Percentiles rank a stretch among this genome's conserved stretches.
phyloP scores from a whole-genome alignment of 2,113 vertebrate species.

The Melanostigma gelatinosum region DNA sequence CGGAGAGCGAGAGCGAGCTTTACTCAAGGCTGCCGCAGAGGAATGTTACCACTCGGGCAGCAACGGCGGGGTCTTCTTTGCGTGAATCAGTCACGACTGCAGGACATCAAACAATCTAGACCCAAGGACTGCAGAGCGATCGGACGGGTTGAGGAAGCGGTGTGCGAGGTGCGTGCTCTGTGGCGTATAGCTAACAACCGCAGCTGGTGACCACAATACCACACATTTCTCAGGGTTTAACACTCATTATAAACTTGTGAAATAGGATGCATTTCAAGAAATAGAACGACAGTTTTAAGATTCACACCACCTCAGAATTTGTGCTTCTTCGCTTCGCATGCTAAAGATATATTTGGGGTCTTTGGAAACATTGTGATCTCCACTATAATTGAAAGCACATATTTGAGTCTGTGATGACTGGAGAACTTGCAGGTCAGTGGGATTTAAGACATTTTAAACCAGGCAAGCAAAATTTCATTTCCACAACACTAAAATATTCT shows the following conservation, averaged over 20 bases:
- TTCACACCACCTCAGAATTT: not conserved
- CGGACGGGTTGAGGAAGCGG: not conserved
- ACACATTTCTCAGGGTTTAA: not conserved
- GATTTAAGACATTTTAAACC: not conserved
- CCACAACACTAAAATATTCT: not conserved
- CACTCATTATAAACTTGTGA: not conserved
- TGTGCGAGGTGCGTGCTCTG: not conserved
- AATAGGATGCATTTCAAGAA: not conserved
- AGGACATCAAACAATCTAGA: slow-evolving; percentile 35
- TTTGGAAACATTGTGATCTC: not conserved
- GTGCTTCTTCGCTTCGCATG: not conserved
- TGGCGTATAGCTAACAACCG: not conserved
- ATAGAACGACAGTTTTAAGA: not conserved
- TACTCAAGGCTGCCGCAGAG: slow-evolving; percentile 59
- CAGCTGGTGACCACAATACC: not conserved
- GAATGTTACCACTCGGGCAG: slow-evolving; percentile 27
- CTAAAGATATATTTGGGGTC: no score
- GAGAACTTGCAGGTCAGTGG: not conserved
- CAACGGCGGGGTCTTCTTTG: slow-evolving; percentile 10
- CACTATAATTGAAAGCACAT: not conserved
- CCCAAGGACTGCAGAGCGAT: not conserved
- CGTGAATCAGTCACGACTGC: slow-evolving; percentile 39
- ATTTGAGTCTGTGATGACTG: not conserved
- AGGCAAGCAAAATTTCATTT: not conserved
- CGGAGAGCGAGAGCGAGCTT: slow-evolving; percentile 42